Evolutionary conservation across 2,888 invertebrate genomes (phyloP), one percentile per base, ranked within the genome.

Genomic region (Pegoplata infirma): DNA sequence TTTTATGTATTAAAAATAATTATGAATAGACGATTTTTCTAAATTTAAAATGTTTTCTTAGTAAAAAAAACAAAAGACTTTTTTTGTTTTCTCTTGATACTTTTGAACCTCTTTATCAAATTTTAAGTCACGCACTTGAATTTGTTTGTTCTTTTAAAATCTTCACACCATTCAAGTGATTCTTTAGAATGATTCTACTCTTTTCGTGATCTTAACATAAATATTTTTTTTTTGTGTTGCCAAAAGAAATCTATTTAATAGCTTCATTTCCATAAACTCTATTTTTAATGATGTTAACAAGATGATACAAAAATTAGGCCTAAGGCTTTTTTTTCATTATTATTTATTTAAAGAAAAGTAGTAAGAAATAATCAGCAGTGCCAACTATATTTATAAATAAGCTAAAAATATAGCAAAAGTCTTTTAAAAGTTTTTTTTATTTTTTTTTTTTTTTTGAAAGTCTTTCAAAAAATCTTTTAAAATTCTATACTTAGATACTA

Each of bases 221-320:
- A 28, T 19, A 8, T 21, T 5, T 25, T 69, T 12, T 40, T n/a
- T 40, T 40, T n/a, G n/a, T n/a, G n/a, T n/a, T n/a, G 25, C 51
- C 61, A 51, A 61, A 53, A 61, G 69, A 71, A 53, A 61, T 61
- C 53, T 53, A 69, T 67, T 21, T 51, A 69, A 68, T 49, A 49
- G 16, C 32, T 51, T 28, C 28, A 59, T 69, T 69, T 69, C 14
- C 51, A 55, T 8, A 66, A 12, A 3, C 25, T 23, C 19, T 6
- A 1, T 40, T 19, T 55, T 47, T 67, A 55, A 56, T 47, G 14
- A 47, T 16, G 21, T 23, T 58, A 21, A 47, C 55, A 21, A 23
- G 19, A 17, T 21, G n/a, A 12, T 19, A 56, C 8, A 32, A 40
- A 59, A 7, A 72, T 10, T 16, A 36, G 16, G 21, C 61, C 17